These are phyloP conservation scores for Podargus strigoides DNA, from an alignment of 2,797 vertebrate species.

Conservation along the genomic window DNA sequence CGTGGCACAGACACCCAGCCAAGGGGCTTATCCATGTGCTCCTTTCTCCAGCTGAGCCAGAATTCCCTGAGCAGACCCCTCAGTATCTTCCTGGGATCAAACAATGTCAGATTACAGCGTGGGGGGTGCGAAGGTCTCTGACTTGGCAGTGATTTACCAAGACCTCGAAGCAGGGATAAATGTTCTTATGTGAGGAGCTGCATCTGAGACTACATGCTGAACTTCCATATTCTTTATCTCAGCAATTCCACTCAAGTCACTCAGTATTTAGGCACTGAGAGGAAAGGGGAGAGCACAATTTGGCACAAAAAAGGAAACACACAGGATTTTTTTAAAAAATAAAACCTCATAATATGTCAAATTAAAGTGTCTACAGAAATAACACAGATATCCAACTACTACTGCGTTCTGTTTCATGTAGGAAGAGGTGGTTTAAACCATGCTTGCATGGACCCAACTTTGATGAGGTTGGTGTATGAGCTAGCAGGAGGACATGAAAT, in stretches of 20 bases:
- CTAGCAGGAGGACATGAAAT: background rate
- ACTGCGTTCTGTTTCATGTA: background rate
- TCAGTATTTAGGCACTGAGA: rapidly evolving
- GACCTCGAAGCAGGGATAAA: background rate
- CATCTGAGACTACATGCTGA: background rate
- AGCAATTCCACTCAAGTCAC: background rate
- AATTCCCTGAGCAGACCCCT: background rate
- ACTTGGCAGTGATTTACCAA: background rate
- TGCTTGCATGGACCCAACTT: background rate
- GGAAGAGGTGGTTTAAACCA: background rate
- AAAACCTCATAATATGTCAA: background rate
- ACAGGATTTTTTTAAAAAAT: background rate
- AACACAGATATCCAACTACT: background rate
- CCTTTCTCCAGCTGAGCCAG: background rate
- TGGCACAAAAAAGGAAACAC: background rate
- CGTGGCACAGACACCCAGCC: background rate
- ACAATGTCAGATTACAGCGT: rapidly evolving
- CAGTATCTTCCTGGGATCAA: background rate
- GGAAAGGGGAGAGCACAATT: background rate
- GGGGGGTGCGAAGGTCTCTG: background rate
- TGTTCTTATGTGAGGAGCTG: background rate
- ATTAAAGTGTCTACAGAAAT: background rate
- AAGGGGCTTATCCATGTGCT: background rate
- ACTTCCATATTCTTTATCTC: background rate
- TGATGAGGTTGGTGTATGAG: background rate